Base-by-base conservation (phyloP, 2,888 invertebrate species). In the Cantharis lateralis region DNA sequence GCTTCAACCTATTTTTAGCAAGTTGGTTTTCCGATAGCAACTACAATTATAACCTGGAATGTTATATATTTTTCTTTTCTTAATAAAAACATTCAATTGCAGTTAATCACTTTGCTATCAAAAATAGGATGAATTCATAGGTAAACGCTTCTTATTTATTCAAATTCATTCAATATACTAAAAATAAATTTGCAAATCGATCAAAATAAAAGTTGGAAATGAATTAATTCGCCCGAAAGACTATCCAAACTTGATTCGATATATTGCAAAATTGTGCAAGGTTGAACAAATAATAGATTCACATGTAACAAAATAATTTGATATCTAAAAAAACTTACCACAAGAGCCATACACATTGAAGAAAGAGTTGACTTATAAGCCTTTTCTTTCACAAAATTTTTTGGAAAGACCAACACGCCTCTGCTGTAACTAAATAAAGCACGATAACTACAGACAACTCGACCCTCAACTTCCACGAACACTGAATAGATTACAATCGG, bases 341-440 rank as follows among this genome's bases (percentile, higher is more conserved):
- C 92, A 93, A 93, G 93, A 93, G 93, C 94, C 94, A 94, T 94
- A 94, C 94, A 94, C 94, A 94, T 94, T 93, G 92, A 92, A 92
- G 90, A 81, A 76, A 70, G 79, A 90, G 90, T 90, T 91, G 90
- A 90, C 90, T 90, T 89, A 72, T 89, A 89, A 88, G 88, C 90
- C 76, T 75, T 78, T 76, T 72, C 79, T 77, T 78, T 76, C 79
- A 80, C 80, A 74, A 81, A 78, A 70, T 70, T 71, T 18, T 70
- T 74, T 63, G 62, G 24, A 70, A 75, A 72, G 61, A 73, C 70
- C 71, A 78, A 78, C 76, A 71, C 75, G 70, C 20, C 76, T 74
- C 48, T 48, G 48, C 48, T 48, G 48, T 15, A 63, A 69, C 69
- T 73, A 63, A 78, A 48, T 62, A 74, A 66, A 68, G 70, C 68